These are phyloP conservation scores for Ptilorrhoa leucosticta DNA, from an alignment of 2,113 vertebrate species.

Conservation along the genomic window DNA sequence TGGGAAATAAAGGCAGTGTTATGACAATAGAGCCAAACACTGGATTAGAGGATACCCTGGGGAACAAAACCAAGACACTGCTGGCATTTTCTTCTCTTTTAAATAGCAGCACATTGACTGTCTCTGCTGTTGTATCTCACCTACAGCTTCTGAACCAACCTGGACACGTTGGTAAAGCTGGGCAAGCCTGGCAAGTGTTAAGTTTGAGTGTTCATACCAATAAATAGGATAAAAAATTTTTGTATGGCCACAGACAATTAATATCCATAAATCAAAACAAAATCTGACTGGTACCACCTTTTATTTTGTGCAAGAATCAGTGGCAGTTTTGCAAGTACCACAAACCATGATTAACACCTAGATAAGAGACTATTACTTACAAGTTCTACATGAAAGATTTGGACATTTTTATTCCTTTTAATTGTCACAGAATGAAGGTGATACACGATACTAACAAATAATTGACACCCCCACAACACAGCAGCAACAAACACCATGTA, in stretches of 20 bases:
- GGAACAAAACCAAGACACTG: neutral
- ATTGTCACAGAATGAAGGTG: neutral
- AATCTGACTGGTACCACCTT: neutral
- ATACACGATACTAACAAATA: neutral
- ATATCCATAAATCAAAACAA: neutral
- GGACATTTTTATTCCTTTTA: neutral
- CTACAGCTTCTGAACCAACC: neutral
- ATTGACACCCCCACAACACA: neutral
- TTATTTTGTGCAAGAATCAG: neutral
- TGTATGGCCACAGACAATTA: neutral
- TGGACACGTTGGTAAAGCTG: accelerated
- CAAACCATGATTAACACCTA: neutral
- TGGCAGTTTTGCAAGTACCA: neutral
- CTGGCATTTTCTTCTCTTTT: neutral
- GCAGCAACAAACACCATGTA: accelerated
- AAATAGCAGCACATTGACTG: neutral
- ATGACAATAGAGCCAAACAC: neutral
- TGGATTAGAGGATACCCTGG: neutral
- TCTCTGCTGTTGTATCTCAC: neutral
- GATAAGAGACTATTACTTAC: neutral
- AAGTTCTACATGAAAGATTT: neutral
- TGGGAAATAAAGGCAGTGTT: neutral
- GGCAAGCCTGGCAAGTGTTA: neutral
- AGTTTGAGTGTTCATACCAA: neutral
- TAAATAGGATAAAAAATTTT: accelerated